Evolutionary conservation across 2,888 invertebrate species (phyloP), one percentile per base, ranked within the genome.

Genomic region (Tenthredo livida): DNA sequence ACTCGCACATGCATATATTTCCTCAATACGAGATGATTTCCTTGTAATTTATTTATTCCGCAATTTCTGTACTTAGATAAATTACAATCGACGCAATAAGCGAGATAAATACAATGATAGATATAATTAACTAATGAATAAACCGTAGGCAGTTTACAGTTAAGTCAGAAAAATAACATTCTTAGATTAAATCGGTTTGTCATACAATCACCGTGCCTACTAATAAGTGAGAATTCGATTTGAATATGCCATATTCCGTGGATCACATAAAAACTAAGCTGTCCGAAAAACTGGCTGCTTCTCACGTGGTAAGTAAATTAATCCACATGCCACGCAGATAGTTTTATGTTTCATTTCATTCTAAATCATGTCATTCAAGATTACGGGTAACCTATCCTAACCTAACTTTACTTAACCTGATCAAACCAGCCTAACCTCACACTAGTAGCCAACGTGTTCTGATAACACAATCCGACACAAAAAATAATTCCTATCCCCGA

Each of bases 261-360:
- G 95, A 94, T 90, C 94, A 96, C 93, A 94, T 96, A 90, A 95
- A 95, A 93, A 94, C 95, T 89, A 97, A 96, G 93, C 94, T 96
- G 90, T 93, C 93, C 89, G 95, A 96, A 93, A 96, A 95, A 94
- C 94, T 96, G 91, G 95, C 96, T 90, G 96, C 96, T 89, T 94
- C 95, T 90, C 95, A 96, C 94, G 96, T 96, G 93, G 96, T 96
- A 95, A 95, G 96, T 96, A 94, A 90, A 47, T n/a, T n/a, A n/a
- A 73, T 54, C 43, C n/a, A 54, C n/a, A 21, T 84, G 40, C 73
- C 40, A 58, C 73, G 84, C 40, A 43, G 54, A 40, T 47, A 54
- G 50, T 54, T 73, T 43, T 37, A 21, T 61, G 54, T 33, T 29
- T 29, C 29, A 29, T 29, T 58, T 67, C 67, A 33, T 58, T 54